Evolutionary conservation across 1,140 invertebrate species (phyloP).

Genomic region (Hyles euphorbiae): DNA sequence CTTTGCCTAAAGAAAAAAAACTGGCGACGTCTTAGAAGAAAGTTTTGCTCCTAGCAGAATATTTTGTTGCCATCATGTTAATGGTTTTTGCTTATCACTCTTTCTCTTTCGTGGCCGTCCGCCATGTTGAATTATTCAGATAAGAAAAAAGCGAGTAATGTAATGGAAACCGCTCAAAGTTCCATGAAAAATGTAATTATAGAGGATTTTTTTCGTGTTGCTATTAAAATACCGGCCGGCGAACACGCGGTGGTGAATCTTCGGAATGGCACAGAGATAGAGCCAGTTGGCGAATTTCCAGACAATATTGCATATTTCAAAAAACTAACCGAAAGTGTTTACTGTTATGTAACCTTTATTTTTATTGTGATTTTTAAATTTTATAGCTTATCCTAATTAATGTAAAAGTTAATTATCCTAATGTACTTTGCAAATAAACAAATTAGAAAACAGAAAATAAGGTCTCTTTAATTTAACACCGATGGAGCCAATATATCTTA

Average conservation of each 20-base stretch:
- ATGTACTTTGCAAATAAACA: no score
- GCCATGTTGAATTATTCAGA: slow-evolving; percentile 33
- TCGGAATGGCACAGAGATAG: slow-evolving; percentile 23
- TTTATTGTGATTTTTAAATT: no score
- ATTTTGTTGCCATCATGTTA: slow-evolving; percentile 32
- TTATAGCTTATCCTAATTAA: no score
- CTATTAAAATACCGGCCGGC: slow-evolving; percentile 32
- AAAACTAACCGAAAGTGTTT: slow-evolving; percentile 3
- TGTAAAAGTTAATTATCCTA: no score
- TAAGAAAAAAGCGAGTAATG: slow-evolving; percentile 25
- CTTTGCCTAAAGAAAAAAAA: no score
- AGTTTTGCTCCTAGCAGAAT: slow-evolving; percentile 7
- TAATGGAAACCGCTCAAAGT: slow-evolving; percentile 35
- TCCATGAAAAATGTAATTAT: slow-evolving; percentile 30
- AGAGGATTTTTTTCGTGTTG: slow-evolving; percentile 17
- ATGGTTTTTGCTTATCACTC: slow-evolving; percentile 26
- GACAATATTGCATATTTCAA: slow-evolving; percentile 8
- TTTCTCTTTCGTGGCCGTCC: slow-evolving; percentile 21
- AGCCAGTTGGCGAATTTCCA: slow-evolving; percentile 33
- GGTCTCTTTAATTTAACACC: no score
- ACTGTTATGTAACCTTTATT: background rate
- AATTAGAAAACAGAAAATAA: no score
- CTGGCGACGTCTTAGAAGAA: no score
- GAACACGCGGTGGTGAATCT: slow-evolving; percentile 10
- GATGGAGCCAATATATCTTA: no score